Conservation (phyloP, 1,140 invertebrate genomes). For the Achatina immaculata region DNA sequence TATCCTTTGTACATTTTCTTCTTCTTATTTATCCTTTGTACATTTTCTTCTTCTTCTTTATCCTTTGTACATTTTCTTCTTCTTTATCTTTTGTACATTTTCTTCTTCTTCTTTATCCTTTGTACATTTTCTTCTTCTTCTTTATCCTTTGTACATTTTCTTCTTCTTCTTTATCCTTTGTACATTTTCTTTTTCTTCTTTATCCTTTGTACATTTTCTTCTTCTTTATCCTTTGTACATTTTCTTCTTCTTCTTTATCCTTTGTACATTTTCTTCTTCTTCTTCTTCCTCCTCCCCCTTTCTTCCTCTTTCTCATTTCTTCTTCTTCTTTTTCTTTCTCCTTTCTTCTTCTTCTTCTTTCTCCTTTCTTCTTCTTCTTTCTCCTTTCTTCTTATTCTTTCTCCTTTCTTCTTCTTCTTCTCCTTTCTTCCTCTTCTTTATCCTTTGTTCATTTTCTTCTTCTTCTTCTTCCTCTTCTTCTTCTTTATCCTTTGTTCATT, state of each 20-base stretch:
- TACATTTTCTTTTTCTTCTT: no score
- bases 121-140: no score
- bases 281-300: not conserved
- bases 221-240: not conserved
- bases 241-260: not conserved
- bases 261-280: not conserved
- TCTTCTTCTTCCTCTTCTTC: not conserved
- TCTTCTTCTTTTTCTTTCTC: slow-evolving; percentile 23
- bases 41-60: no score
- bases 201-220: no score
- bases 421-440: not conserved
- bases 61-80: no score
- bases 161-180: no score
- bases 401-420: not conserved
- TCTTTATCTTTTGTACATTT: no score
- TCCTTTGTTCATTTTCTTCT: slow-evolving; percentile 1
- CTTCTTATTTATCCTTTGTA: no score
- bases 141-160: no score
- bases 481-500: slow-evolving; percentile 12
- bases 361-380: slow-evolving; percentile 6
- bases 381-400: not conserved
- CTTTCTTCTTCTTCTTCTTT: slow-evolving; percentile 7
- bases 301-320: slow-evolving; percentile 26
- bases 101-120: no score
- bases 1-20: no score